These are phyloP conservation scores for Hirtodrosophila duncani DNA, from an alignment of 2,888 invertebrate genomes.

Conservation along the genomic window DNA sequence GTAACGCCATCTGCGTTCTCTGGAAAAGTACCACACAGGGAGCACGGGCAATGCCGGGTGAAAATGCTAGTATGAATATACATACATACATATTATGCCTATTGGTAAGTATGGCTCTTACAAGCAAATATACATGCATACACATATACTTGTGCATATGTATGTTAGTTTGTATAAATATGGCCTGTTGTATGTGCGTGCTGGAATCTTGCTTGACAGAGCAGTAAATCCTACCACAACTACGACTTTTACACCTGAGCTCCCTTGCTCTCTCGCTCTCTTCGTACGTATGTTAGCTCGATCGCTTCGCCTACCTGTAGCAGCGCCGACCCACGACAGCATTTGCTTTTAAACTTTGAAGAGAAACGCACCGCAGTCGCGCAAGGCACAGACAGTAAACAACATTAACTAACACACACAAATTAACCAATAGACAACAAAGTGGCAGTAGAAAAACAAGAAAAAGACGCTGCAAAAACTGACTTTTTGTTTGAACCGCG, in stretches of 20 bases:
- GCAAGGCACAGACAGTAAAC: slow-evolving; percentile 14
- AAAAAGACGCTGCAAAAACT: slow-evolving; percentile 10
- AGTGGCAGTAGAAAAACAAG: too few species aligned
- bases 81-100: slow-evolving; percentile 17
- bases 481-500: slow-evolving; percentile 5
- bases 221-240: slow-evolving; percentile 17
- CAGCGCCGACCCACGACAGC: slow-evolving; percentile 56
- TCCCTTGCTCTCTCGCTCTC: background rate
- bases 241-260: slow-evolving; percentile 10
- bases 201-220: slow-evolving; percentile 67
- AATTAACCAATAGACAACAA: too few species aligned
- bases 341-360: slow-evolving; percentile 60
- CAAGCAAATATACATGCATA: slow-evolving; percentile 36
- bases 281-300: slow-evolving; percentile 50
- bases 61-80: too few species aligned
- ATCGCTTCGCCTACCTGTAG: slow-evolving; percentile 60
- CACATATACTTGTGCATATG: too few species aligned
- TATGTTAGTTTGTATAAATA: slow-evolving; percentile 26
- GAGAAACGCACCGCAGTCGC: slow-evolving; percentile 49
- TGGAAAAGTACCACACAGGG: too few species aligned
- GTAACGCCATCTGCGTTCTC: too few species aligned
- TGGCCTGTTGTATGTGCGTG: slow-evolving; percentile 65
- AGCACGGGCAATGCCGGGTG: too few species aligned
- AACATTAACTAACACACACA: slow-evolving; percentile 28
- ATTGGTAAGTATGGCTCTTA: too few species aligned